These are phyloP conservation scores for Branchellion lobata DNA, from an alignment of 2,888 invertebrate genomes.

Conservation along the genomic window DNA sequence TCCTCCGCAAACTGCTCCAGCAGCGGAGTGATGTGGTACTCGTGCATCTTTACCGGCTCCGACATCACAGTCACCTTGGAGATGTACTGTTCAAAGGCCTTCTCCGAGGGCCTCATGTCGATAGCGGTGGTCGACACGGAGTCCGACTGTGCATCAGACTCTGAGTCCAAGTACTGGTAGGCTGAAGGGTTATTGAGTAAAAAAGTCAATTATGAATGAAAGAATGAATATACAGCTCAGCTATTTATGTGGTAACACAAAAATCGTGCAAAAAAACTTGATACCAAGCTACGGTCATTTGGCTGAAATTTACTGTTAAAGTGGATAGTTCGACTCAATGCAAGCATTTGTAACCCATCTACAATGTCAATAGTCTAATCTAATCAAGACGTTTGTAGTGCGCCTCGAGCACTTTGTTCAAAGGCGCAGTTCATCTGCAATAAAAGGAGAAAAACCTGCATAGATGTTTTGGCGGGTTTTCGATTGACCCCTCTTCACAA, in stretches of 20 bases:
- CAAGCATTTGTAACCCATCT: too few relatives aligned
- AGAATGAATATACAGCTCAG: background rate
- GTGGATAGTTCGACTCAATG: too few relatives aligned
- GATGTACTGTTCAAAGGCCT: slow-evolving; percentile 2
- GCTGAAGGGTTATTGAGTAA: slow-evolving; percentile 9
- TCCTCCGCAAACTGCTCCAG: slow-evolving; percentile 26
- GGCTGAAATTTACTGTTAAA: too few relatives aligned
- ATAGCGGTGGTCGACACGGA: background rate
- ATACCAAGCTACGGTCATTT: too few relatives aligned
- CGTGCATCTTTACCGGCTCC: background rate
- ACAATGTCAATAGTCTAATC: too few relatives aligned
- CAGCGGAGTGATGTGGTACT: background rate
- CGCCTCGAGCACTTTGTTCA: too few relatives aligned
- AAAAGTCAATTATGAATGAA: background rate
- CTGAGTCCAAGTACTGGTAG: slow-evolving; percentile 36
- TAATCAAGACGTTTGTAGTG: too few relatives aligned
- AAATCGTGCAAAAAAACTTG: background rate
- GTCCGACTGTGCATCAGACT: slow-evolving; percentile 31
- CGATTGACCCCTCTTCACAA: background rate
- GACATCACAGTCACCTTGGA: background rate
- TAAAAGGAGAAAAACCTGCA: background rate
- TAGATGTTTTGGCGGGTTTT: background rate
- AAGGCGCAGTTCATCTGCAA: too few relatives aligned
- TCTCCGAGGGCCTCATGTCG: slow-evolving; percentile 10
- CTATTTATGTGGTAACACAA: background rate